phyloP scores from a whole-genome alignment of 92 coral and sea anemone species.

The Paragorgia papillata region DNA sequence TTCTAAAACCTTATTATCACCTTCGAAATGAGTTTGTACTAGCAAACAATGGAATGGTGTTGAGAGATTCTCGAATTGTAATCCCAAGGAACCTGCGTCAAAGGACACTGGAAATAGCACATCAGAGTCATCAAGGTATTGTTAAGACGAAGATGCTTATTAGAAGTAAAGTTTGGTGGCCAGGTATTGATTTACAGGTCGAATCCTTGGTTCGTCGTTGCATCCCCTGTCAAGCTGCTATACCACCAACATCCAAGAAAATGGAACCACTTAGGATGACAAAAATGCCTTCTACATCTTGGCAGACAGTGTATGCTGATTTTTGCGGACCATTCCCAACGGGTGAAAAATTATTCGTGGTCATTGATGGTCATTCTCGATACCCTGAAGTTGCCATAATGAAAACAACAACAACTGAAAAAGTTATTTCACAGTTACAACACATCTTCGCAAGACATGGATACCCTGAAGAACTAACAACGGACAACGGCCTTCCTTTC shows the following conservation, averaged over 20 bases:
- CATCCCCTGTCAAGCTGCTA: neutral
- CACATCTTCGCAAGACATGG: neutral
- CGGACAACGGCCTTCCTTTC: neutral
- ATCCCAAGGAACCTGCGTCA: neutral
- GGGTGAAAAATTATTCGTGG: too few relatives aligned
- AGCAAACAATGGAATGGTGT: neutral
- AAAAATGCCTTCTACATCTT: neutral
- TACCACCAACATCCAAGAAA: neutral
- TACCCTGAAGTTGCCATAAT: neutral
- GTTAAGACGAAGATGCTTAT: neutral
- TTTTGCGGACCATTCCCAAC: neutral
- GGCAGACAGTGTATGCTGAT: neutral
- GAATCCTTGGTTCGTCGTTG: neutral
- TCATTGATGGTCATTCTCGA: neutral
- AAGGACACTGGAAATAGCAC: too few relatives aligned
- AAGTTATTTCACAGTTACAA: neutral
- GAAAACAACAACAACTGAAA: neutral
- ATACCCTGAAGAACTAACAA: neutral
- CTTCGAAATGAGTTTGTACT: too few relatives aligned
- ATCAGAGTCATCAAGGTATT: neutral
- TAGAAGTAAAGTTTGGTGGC: neutral
- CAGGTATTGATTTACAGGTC: neutral
- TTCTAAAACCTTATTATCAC: neutral
- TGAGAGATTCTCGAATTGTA: neutral
- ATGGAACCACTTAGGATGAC: neutral